phyloP scores from a whole-genome alignment of 1,140 invertebrate genomes.

The Papilio polyxenes region DNA sequence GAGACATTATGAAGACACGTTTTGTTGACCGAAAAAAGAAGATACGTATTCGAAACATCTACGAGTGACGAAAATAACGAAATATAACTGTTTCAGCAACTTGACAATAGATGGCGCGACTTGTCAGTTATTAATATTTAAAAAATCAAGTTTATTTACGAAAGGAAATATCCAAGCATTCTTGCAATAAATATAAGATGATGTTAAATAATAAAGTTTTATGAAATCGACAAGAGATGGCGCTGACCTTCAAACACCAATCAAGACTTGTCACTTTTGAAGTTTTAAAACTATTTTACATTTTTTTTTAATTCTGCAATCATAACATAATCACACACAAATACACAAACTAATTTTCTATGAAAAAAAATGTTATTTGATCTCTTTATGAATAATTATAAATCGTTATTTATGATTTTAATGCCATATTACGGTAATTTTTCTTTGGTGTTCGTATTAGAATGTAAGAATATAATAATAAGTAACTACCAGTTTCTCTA shows the following conservation, averaged over 20 bases:
- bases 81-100: constrained; percentile 32
- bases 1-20: constrained; percentile 41
- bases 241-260: not conserved
- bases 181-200: not conserved
- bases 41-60: constrained; percentile 41
- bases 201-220: not conserved
- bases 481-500: constrained; percentile 25
- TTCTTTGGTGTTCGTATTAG: constrained; percentile 57
- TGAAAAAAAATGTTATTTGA: constrained; percentile 60
- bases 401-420: constrained; percentile 70
- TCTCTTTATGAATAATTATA: constrained; percentile 65
- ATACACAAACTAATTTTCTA: constrained; percentile 49
- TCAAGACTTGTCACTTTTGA: not conserved
- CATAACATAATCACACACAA: not conserved
- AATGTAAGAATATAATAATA: constrained; percentile 35
- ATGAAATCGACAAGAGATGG: not conserved
- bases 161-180: not conserved
- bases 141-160: not conserved
- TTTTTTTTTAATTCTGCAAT: constrained; percentile 1
- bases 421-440: constrained; percentile 72
- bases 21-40: constrained; percentile 46
- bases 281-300: not conserved
- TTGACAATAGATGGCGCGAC: not conserved
- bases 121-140: not conserved
- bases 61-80: constrained; percentile 40